A percentile compares a stretch with the other conserved stretches of the same genome.
These are phyloP conservation scores for Epinephelus malabaricus DNA, from an alignment of 2,797 vertebrate genomes.

Conservation along the genomic window DNA sequence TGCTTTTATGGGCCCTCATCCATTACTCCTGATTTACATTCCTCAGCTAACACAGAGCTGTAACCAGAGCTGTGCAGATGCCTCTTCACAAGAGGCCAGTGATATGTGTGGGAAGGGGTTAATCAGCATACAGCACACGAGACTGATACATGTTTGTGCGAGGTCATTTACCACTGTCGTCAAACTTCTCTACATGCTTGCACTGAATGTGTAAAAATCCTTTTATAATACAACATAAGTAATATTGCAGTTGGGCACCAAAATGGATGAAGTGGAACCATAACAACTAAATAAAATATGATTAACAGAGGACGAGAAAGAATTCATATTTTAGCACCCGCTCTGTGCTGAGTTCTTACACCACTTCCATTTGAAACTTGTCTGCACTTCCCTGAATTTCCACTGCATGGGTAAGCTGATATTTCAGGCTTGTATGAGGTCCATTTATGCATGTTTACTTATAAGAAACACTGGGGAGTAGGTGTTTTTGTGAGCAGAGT, in stretches of 20 bases:
- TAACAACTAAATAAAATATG: slow-evolving; percentile 66
- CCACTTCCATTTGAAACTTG: slow-evolving; percentile 51
- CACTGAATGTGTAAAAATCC: slow-evolving; percentile 31
- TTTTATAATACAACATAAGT: slow-evolving; percentile 45
- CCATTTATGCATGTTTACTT: slow-evolving; percentile 81
- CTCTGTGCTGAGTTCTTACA: slow-evolving; percentile 44
- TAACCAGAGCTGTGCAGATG: slow-evolving; percentile 58
- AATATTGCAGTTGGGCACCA: slow-evolving; percentile 35
- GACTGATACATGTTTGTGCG: slow-evolving; percentile 36
- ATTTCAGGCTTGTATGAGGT: slow-evolving; percentile 66
- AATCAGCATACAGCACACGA: slow-evolving; percentile 41
- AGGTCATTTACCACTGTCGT: slow-evolving; percentile 22
- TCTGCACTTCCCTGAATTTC: slow-evolving; percentile 55
- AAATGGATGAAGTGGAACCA: slow-evolving; percentile 52
- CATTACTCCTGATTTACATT: slow-evolving; percentile 83
- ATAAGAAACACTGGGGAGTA: slow-evolving; percentile 74
- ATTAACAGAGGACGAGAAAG: slow-evolving; percentile 42
- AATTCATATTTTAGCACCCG: slow-evolving; percentile 55
- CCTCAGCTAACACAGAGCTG: slow-evolving; percentile 53
- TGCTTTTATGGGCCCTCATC: slow-evolving; percentile 80
- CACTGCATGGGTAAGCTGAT: slow-evolving; percentile 57
- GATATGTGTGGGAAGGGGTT: slow-evolving; percentile 48
- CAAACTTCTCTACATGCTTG: slow-evolving; percentile 20
- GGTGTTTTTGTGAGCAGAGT: slow-evolving; percentile 77
- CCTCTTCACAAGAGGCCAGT: slow-evolving; percentile 45